These are phyloP conservation scores for Phalanger gymnotis DNA, from an alignment of 2,797 vertebrate species.

Conservation along the genomic window DNA sequence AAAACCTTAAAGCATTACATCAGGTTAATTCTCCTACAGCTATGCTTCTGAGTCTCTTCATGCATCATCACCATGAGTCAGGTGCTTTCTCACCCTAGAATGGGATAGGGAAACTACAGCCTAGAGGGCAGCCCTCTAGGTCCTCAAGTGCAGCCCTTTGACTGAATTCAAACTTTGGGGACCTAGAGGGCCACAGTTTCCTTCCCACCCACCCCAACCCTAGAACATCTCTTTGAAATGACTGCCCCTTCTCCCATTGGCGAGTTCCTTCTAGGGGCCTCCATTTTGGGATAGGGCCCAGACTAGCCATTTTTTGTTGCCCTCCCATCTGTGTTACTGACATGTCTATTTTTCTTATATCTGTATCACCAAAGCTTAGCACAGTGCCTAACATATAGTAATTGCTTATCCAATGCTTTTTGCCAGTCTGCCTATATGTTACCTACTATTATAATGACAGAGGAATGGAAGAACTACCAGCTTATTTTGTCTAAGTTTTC, in stretches of 20 bases:
- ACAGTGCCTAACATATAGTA: background rate
- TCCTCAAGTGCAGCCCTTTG: too few relatives aligned
- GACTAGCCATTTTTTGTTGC: background rate
- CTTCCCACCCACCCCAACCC: too few relatives aligned
- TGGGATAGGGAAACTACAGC: too few relatives aligned
- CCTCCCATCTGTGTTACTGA: background rate
- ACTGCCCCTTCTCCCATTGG: background rate
- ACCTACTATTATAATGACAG: background rate
- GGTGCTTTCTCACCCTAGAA: background rate
- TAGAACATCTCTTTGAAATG: background rate
- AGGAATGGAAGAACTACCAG: background rate
- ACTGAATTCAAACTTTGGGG: too few relatives aligned
- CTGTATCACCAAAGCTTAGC: background rate
- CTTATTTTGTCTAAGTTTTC: background rate
- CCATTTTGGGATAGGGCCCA: background rate
- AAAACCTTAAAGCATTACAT: background rate
- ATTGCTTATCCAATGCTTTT: slow-evolving; percentile 14
- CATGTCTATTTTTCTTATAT: slow-evolving; percentile 9
- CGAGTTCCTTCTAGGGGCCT: background rate
- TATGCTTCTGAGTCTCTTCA: slow-evolving; percentile 15
- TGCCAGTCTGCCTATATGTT: background rate
- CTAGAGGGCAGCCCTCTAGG: too few relatives aligned
- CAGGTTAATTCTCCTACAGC: background rate
- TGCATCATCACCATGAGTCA: background rate
- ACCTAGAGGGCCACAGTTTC: too few relatives aligned